Conservation (phyloP, 2,888 invertebrate species). For the Sminthurinus aureus region DNA sequence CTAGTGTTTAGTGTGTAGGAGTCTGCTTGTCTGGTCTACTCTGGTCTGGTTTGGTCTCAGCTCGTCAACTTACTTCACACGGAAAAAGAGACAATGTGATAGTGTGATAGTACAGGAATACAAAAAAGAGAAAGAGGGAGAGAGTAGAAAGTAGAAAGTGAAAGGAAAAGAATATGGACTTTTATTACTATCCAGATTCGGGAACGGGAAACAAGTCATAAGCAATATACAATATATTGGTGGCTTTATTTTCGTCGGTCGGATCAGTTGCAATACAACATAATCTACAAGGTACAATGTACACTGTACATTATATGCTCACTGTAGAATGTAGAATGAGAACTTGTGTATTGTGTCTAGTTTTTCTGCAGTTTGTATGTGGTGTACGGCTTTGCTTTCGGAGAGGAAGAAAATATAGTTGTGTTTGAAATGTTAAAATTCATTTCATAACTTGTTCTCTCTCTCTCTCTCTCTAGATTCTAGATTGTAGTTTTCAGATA, state of each 20-base stretch:
- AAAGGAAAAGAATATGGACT: slow-evolving; percentile 1
- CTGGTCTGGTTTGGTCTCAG: too few relatives aligned
- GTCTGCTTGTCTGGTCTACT: neutral
- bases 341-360: neutral
- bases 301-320: neutral
- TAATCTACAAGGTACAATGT: too few relatives aligned
- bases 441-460: neutral
- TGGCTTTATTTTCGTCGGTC: too few relatives aligned
- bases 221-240: too few relatives aligned
- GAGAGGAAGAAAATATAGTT: neutral
- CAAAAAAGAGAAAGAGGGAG: neutral
- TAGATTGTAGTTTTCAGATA: neutral
- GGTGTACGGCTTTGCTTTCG: too few relatives aligned
- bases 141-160: neutral
- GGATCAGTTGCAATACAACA: too few relatives aligned
- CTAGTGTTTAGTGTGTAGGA: too few relatives aligned
- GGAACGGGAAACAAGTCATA: too few relatives aligned
- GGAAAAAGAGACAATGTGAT: neutral
- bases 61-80: too few relatives aligned
- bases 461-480: neutral
- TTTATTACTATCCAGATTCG: too few relatives aligned
- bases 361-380: too few relatives aligned
- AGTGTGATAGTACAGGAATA: neutral
- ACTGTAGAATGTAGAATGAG: neutral
- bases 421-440: neutral